These are phyloP conservation scores for Acanthurus leucopareius DNA, from an alignment of 2,797 vertebrate genomes.

Conservation along the genomic window DNA sequence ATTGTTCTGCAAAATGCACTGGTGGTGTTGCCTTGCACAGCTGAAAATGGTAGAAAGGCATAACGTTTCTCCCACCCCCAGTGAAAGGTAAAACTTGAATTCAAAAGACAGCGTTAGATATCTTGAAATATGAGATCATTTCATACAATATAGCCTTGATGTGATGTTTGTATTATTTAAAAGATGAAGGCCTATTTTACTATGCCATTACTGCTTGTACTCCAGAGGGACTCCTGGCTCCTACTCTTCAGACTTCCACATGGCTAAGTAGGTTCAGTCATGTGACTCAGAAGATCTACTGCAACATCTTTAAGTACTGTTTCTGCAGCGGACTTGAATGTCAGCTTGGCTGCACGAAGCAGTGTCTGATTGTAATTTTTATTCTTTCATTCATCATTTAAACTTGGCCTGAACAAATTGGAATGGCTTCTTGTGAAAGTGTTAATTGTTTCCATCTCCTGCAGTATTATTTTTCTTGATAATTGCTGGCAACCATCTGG, in stretches of 20 bases:
- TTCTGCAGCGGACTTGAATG: constrained; percentile 51
- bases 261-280: constrained; percentile 76
- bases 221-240: constrained; percentile 70
- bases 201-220: constrained; percentile 70
- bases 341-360: constrained; percentile 29
- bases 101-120: constrained; percentile 42
- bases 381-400: neutral
- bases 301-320: constrained; percentile 62
- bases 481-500: constrained; percentile 7
- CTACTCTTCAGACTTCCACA: constrained; percentile 74
- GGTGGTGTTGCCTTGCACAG: constrained; percentile 21
- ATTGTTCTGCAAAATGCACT: constrained; percentile 47
- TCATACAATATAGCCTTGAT: constrained; percentile 36
- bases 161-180: constrained; percentile 71
- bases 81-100: constrained; percentile 9
- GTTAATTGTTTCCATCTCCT: constrained; percentile 7
- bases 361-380: constrained; percentile 34
- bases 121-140: constrained; percentile 45
- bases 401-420: constrained; percentile 2
- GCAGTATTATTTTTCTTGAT: neutral
- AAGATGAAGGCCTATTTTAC: constrained; percentile 65
- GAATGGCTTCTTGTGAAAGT: constrained; percentile 20
- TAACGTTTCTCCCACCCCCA: constrained; percentile 15
- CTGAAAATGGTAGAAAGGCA: constrained; percentile 30
- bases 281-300: constrained; percentile 66